Conservation (phyloP, 2,113 vertebrate genomes). For the Thamnophis sirtalis region DNA sequence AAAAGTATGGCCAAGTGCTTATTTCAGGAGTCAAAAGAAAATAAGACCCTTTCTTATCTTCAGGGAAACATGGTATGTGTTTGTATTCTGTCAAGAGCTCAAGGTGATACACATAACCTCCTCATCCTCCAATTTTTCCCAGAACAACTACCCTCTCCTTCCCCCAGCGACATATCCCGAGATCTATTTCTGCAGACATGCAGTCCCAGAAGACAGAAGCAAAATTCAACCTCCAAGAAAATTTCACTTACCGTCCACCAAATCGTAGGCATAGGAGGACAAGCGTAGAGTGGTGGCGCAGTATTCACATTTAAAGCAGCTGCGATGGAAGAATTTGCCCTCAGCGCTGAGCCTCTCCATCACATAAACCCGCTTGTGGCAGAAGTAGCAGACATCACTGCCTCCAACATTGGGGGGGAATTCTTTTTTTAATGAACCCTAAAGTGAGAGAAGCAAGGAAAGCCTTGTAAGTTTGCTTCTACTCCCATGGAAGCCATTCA, state of each 20-base stretch:
- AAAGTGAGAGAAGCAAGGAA: constrained; percentile 1
- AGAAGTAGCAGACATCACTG: constrained; percentile 97
- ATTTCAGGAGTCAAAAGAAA: no score
- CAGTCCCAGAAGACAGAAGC: not conserved
- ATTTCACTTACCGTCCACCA: constrained; percentile 81
- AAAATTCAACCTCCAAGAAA: not conserved
- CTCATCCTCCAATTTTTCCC: not conserved
- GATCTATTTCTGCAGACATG: not conserved
- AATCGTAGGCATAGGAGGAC: constrained; percentile 90
- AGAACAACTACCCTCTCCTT: not conserved
- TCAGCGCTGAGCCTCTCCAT: constrained; percentile 96
- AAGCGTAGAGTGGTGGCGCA: constrained; percentile 89
- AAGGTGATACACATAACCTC: not conserved
- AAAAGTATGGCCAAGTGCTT: no score
- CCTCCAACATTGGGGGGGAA: constrained; percentile 94
- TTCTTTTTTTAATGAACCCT: constrained; percentile 93
- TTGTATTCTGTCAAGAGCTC: not conserved
- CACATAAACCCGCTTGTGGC: constrained; percentile 90
- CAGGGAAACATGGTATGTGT: no score
- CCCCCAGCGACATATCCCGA: not conserved
- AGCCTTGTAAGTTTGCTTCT: accelerated
- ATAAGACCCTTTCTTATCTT: no score
- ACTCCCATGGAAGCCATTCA: accelerated
- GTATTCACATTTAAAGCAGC: constrained; percentile 97
- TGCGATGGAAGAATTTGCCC: constrained; percentile 98